A percentile compares a stretch with the other conserved stretches of the same genome.
Evolutionary conservation across 2,797 vertebrate species (phyloP).

Genomic region (Staurois parvus): DNA sequence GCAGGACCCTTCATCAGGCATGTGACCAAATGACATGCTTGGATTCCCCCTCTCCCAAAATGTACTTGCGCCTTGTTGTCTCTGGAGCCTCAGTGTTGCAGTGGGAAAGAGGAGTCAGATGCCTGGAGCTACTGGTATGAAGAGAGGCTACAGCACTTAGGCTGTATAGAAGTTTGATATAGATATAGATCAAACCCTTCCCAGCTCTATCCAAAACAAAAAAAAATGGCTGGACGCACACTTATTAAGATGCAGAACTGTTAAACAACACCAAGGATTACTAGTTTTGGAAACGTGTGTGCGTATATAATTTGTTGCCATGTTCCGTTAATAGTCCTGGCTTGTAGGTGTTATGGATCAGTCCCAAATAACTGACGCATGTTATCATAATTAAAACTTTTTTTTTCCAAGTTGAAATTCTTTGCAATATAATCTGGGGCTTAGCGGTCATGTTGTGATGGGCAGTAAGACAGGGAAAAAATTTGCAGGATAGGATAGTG

Average conservation of each 20-base stretch:
- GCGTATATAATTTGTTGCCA: constrained; percentile 21
- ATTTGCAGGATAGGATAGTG: not conserved
- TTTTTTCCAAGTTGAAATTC: constrained; percentile 25
- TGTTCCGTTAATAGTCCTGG: constrained; percentile 21
- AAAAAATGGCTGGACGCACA: too few relatives aligned
- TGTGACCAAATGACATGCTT: too few relatives aligned
- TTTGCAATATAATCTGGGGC: not conserved
- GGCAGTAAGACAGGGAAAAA: not conserved
- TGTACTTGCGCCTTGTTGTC: too few relatives aligned
- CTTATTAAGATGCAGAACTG: not conserved
- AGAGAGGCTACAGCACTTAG: too few relatives aligned
- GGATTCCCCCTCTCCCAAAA: too few relatives aligned
- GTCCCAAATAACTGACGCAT: constrained; percentile 20
- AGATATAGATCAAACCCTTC: too few relatives aligned
- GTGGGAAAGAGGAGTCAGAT: too few relatives aligned
- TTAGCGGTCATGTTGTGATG: not conserved
- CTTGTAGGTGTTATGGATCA: constrained; percentile 23
- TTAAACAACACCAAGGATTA: constrained; percentile 10
- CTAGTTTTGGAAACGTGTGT: not conserved
- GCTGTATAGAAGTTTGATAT: too few relatives aligned
- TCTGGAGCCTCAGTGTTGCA: too few relatives aligned
- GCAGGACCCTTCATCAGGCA: too few relatives aligned
- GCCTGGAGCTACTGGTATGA: too few relatives aligned
- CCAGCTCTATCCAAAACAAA: too few relatives aligned
- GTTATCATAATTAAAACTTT: constrained; percentile 33